These are phyloP conservation scores for Drepana arcuata DNA, from an alignment of 1,140 invertebrate species.

Conservation along the genomic window DNA sequence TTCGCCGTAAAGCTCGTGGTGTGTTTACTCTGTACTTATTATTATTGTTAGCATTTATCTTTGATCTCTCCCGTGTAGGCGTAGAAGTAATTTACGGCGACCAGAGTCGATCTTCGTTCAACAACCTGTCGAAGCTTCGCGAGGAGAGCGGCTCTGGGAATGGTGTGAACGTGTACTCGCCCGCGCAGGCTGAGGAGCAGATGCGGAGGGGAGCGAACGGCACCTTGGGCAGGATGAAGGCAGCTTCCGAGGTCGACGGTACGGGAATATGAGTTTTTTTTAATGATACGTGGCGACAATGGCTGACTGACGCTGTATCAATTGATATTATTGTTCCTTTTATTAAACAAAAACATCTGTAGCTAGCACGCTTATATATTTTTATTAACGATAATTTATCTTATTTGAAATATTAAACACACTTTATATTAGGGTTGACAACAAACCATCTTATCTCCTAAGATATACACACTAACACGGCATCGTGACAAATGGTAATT, in stretches of 20 bases:
- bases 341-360: too few relatives aligned
- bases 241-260: slow-evolving; percentile 51
- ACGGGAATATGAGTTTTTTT: neutral
- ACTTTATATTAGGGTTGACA: too few relatives aligned
- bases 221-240: slow-evolving; percentile 52
- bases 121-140: slow-evolving; percentile 52
- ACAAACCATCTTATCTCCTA: too few relatives aligned
- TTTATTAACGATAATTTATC: neutral
- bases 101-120: slow-evolving; percentile 46
- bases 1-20: too few relatives aligned
- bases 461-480: too few relatives aligned
- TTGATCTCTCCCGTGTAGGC: too few relatives aligned
- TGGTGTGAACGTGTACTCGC: slow-evolving; percentile 62
- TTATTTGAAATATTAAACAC: neutral
- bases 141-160: slow-evolving; percentile 54
- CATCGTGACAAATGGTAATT: too few relatives aligned
- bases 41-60: too few relatives aligned
- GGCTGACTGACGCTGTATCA: too few relatives aligned
- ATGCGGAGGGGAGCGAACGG: slow-evolving; percentile 49
- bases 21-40: too few relatives aligned
- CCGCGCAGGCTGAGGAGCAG: slow-evolving; percentile 55
- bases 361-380: too few relatives aligned
- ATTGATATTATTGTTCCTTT: too few relatives aligned
- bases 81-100: slow-evolving; percentile 62
- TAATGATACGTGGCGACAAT: neutral